A percentile compares a stretch with the other conserved stretches of the same genome.
phyloP scores from a whole-genome alignment of 2,113 vertebrate species.

The Paramormyrops kingsleyae region DNA sequence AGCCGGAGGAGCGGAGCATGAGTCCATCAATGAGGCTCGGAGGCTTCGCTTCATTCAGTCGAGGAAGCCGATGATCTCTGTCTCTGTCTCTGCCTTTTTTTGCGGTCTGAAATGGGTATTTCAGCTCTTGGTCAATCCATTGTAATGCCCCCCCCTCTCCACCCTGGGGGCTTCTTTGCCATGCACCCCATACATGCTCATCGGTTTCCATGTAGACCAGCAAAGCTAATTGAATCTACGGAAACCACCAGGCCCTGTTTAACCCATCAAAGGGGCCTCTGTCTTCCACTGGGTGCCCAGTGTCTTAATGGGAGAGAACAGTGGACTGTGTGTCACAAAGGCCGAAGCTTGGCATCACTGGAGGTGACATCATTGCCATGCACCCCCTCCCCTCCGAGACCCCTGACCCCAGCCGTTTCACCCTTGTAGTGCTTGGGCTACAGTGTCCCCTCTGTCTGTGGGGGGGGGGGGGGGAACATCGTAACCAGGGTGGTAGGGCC shows the following conservation, averaged over 20 bases:
- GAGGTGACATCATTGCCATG: constrained; percentile 58
- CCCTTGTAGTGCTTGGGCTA: constrained; percentile 43
- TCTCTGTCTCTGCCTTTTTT: not conserved
- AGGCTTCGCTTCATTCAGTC: not conserved
- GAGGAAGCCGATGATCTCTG: not conserved
- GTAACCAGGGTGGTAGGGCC: constrained; percentile 15
- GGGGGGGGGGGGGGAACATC: constrained; percentile 33
- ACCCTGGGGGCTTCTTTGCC: constrained; percentile 26
- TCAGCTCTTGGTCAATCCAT: not conserved
- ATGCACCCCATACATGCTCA: constrained; percentile 26
- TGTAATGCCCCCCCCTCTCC: not conserved
- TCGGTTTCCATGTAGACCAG: constrained; percentile 34
- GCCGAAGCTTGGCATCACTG: constrained; percentile 12
- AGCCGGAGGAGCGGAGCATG: not conserved
- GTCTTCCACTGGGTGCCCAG: constrained; percentile 52
- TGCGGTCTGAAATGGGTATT: not conserved
- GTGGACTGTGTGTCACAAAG: constrained; percentile 29
- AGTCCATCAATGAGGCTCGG: not conserved
- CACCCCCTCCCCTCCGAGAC: constrained; percentile 35
- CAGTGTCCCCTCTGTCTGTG: constrained; percentile 47
- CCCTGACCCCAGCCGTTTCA: constrained; percentile 50
- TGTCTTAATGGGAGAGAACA: constrained; percentile 54
- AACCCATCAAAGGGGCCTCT: constrained; percentile 59
- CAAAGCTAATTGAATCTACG: constrained; percentile 59
- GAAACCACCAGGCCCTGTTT: constrained; percentile 61